Evolutionary conservation across 2,113 vertebrate genomes (phyloP).

Genomic region (Cyrtonyx montezumae): DNA sequence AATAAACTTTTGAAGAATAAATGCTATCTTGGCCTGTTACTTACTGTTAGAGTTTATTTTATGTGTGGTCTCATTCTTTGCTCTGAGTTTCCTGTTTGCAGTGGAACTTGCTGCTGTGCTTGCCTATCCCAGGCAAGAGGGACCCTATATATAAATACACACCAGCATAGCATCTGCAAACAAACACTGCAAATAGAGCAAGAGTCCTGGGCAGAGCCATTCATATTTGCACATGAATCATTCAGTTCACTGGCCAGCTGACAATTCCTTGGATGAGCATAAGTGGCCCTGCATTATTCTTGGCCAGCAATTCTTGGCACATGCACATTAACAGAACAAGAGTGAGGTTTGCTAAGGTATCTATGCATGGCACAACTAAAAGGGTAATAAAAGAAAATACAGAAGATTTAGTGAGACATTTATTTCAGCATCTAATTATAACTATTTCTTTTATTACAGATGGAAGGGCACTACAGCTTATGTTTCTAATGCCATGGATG

Average conservation of each 20-base stretch:
- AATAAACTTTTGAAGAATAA: background rate
- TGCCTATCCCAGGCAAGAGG: background rate
- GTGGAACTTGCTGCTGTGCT: background rate
- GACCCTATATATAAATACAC: background rate
- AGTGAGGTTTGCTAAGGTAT: constrained; percentile 44
- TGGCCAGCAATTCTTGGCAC: constrained; percentile 41
- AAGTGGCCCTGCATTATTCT: constrained; percentile 8
- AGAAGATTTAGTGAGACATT: background rate
- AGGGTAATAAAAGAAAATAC: constrained; percentile 13
- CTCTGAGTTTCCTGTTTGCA: background rate
- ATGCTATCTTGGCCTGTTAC: background rate
- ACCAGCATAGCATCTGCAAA: background rate
- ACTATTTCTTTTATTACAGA: background rate
- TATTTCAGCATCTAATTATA: background rate
- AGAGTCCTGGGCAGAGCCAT: background rate
- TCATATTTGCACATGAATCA: background rate
- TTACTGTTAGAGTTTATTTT: constrained; percentile 16
- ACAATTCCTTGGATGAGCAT: background rate
- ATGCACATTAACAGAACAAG: background rate
- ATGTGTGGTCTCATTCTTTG: background rate
- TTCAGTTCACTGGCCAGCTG: background rate
- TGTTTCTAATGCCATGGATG: background rate
- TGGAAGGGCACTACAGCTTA: background rate
- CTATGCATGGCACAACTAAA: background rate
- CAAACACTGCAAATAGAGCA: background rate